Percentiles rank a stretch among this genome's conserved stretches.
These are phyloP conservation scores for Numida meleagris DNA, from an alignment of 2,113 vertebrate species.

Conservation along the genomic window DNA sequence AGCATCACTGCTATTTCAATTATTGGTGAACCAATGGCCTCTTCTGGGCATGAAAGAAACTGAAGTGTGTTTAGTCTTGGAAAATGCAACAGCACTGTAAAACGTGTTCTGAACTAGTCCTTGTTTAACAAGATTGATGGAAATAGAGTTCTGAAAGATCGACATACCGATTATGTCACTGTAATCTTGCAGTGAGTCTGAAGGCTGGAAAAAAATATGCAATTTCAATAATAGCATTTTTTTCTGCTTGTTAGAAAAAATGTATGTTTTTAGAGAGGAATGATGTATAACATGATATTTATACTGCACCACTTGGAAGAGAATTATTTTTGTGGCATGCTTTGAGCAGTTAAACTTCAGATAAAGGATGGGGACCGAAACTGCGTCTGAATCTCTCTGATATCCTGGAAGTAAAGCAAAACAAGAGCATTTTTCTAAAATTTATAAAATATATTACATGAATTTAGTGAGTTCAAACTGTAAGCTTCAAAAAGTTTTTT, in stretches of 20 bases:
- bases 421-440: background rate
- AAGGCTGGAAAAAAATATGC: background rate
- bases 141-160: slow-evolving; percentile 41
- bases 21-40: background rate
- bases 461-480: background rate
- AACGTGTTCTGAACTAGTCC: slow-evolving; percentile 21
- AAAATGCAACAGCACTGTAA: background rate
- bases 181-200: background rate
- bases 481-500: background rate
- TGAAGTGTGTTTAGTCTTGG: background rate
- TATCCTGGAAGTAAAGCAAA: background rate
- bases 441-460: background rate
- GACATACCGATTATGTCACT: background rate
- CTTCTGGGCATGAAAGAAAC: slow-evolving; percentile 1
- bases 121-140: slow-evolving; percentile 39
- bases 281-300: background rate
- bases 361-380: background rate
- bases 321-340: background rate
- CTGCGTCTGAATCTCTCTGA: background rate
- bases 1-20: slow-evolving; percentile 45
- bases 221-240: background rate
- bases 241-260: slow-evolving; percentile 12
- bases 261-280: background rate
- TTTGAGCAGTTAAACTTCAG: background rate
- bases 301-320: background rate